Evolutionary conservation across 2,113 vertebrate species (phyloP).

Genomic region (Otus sunia): DNA sequence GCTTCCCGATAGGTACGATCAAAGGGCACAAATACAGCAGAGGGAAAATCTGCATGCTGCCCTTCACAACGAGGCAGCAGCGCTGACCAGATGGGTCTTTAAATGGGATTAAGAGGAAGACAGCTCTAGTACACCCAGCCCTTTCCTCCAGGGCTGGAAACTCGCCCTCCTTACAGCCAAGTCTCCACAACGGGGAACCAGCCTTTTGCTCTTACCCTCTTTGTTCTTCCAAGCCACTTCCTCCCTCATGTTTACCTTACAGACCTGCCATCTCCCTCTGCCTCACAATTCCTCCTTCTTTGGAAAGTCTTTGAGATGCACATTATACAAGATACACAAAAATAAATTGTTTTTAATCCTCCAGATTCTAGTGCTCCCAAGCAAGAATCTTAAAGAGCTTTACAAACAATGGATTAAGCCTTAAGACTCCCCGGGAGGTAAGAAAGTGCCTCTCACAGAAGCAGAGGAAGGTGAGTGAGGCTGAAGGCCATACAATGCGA

Average conservation of each 20-base stretch:
- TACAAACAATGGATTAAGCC: slow-evolving; percentile 67
- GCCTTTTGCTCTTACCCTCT: neutral
- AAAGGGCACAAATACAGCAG: neutral
- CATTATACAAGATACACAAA: slow-evolving; percentile 53
- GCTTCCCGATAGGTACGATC: rapidly evolving
- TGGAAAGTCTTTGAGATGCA: neutral
- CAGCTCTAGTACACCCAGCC: neutral
- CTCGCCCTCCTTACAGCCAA: neutral
- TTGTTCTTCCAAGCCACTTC: neutral
- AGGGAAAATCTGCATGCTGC: neutral
- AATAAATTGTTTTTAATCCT: slow-evolving; percentile 65
- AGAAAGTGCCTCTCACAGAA: neutral
- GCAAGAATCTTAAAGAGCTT: slow-evolving; percentile 62
- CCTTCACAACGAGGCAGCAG: neutral
- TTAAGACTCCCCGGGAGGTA: neutral
- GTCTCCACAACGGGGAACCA: neutral
- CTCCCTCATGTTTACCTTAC: neutral
- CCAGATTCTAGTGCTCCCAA: slow-evolving; percentile 37
- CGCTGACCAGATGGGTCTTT: neutral
- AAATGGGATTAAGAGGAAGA: neutral
- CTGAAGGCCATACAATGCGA: neutral
- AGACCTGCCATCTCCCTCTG: neutral
- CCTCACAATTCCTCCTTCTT: neutral
- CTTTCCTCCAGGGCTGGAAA: neutral
- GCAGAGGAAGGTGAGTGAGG: neutral